These are phyloP conservation scores for Drosophila mettleri DNA, from an alignment of 2,888 invertebrate species.

Conservation along the genomic window DNA sequence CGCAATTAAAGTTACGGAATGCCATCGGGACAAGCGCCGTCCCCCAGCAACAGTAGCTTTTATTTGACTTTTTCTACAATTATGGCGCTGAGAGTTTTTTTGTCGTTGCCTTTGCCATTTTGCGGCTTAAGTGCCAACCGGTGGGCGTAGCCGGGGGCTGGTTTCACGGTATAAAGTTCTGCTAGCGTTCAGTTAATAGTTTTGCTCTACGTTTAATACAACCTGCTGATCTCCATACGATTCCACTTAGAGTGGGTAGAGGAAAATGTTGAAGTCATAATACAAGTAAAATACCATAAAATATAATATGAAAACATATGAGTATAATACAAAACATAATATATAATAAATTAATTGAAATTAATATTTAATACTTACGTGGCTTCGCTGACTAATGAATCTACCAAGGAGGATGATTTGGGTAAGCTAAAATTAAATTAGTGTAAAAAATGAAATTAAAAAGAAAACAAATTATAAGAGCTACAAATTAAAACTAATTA, in stretches of 20 bases:
- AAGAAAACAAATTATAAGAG: conserved; percentile 8
- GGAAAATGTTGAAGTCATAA: neutral
- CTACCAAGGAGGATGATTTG: conserved; percentile 73
- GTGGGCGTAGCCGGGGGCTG: conserved; percentile 21
- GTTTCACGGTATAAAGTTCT: conserved; percentile 23
- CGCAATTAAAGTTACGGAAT: conserved; percentile 65
- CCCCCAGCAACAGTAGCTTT: conserved; percentile 43
- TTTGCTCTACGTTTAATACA: conserved; percentile 22
- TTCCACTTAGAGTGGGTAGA: neutral
- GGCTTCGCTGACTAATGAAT: conserved; percentile 79
- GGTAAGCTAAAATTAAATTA: conserved; percentile 65
- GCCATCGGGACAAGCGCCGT: conserved; percentile 44
- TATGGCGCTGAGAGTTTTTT: conserved; percentile 35
- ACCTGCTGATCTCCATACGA: conserved; percentile 18
- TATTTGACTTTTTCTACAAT: conserved; percentile 60
- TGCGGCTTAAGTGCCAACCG: conserved; percentile 24
- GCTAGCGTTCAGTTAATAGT: conserved; percentile 24
- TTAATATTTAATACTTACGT: conserved; percentile 72
- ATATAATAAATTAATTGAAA: conserved; percentile 2
- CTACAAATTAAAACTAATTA: conserved; percentile 22
- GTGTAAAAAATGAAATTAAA: conserved; percentile 22
- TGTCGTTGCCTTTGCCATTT: conserved; percentile 33
- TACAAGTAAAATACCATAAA: neutral
- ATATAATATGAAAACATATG: neutral
- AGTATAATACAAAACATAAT: neutral